Evolutionary conservation across 2,888 invertebrate genomes (phyloP).

Genomic region (Drosophila lacicola): DNA sequence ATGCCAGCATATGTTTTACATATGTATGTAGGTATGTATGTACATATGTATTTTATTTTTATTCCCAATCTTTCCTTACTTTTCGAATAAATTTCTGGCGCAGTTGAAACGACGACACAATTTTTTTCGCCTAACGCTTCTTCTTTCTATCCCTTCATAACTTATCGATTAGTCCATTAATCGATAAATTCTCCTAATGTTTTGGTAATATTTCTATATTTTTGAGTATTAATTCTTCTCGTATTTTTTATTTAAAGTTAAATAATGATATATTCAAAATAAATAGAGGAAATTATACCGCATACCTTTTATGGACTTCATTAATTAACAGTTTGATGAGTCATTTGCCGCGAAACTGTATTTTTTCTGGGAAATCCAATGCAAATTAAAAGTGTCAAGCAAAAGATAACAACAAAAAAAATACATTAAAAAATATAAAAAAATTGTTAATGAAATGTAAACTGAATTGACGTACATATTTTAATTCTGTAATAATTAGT

Average conservation of each 20-base stretch:
- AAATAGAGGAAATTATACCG: not conserved
- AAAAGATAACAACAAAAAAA: not conserved
- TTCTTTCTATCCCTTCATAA: too few species aligned
- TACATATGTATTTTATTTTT: not conserved
- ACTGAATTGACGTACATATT: not conserved
- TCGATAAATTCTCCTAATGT: too few species aligned
- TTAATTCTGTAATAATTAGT: too few species aligned
- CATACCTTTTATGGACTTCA: not conserved
- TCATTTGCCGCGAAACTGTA: not conserved
- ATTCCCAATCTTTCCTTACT: not conserved
- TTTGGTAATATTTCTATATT: too few species aligned
- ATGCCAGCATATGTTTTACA: too few species aligned
- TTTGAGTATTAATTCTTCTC: not conserved
- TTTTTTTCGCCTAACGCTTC: too few species aligned
- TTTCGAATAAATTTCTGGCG: not conserved
- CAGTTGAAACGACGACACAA: not conserved
- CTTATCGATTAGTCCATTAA: too few species aligned
- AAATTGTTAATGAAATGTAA: not conserved
- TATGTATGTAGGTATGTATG: not conserved
- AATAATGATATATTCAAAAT: not conserved
- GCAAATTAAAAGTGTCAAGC: too few species aligned
- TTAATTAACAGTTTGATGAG: conserved; percentile 13
- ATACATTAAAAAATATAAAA: not conserved
- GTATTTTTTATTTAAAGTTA: too few species aligned
- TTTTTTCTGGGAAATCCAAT: too few species aligned